These are phyloP conservation scores for Ptychoptera albimana DNA, from an alignment of 2,888 invertebrate species.

Conservation along the genomic window DNA sequence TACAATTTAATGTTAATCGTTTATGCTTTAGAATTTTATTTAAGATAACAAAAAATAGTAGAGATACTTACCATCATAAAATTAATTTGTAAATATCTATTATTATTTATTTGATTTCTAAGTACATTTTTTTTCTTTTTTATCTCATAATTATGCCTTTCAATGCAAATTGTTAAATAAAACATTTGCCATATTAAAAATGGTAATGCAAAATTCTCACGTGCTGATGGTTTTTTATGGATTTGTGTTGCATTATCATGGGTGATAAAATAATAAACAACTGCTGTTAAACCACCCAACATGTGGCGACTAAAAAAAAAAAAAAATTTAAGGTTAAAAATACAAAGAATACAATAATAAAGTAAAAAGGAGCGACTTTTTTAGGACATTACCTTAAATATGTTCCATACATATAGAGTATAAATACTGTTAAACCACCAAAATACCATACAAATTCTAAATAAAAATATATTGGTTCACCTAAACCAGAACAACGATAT, in stretches of 20 bases:
- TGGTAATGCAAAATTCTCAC: constrained; percentile 78
- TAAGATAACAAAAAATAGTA: background rate
- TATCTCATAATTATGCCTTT: constrained; percentile 11
- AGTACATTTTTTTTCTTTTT: background rate
- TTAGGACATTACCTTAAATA: constrained; percentile 38
- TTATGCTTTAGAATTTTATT: too few species aligned
- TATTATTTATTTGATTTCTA: background rate
- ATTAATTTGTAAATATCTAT: constrained; percentile 7
- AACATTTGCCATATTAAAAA: constrained; percentile 59
- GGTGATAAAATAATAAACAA: constrained; percentile 60
- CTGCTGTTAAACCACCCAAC: constrained; percentile 55
- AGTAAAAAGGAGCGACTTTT: background rate
- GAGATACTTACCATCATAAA: constrained; percentile 12
- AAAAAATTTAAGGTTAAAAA: background rate
- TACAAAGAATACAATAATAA: too few species aligned
- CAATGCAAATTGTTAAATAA: constrained; percentile 40
- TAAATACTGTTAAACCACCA: constrained; percentile 52
- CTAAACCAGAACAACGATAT: constrained; percentile 35
- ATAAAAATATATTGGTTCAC: constrained; percentile 71
- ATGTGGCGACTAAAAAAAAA: constrained; percentile 40
- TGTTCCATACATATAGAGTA: constrained; percentile 49
- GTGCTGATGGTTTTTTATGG: constrained; percentile 70
- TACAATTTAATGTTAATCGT: too few species aligned
- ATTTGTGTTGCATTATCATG: constrained; percentile 72
- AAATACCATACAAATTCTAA: constrained; percentile 58